Conservation (phyloP, 2,797 vertebrate species). For the Eulemur rubriventer region DNA sequence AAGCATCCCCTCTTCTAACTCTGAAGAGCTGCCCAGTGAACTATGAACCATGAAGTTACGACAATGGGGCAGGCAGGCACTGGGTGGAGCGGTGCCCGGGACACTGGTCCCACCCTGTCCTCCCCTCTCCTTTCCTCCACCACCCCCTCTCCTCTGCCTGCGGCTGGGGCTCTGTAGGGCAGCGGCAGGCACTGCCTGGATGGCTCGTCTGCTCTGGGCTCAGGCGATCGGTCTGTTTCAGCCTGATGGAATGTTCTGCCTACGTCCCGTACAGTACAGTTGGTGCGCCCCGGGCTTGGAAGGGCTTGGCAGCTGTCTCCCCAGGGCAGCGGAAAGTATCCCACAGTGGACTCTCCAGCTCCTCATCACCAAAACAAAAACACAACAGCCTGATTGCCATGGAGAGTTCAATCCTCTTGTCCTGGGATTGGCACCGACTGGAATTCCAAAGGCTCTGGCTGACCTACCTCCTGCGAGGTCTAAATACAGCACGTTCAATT, state of each 20-base stretch:
- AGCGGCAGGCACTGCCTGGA: not conserved
- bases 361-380: conserved; percentile 76
- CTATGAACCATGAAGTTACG: not conserved
- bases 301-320: conserved; percentile 59
- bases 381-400: conserved; percentile 78
- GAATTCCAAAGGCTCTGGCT: conserved; percentile 72
- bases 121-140: not conserved
- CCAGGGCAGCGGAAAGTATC: conserved; percentile 57
- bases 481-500: conserved; percentile 39
- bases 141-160: not conserved
- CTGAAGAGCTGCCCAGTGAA: not conserved
- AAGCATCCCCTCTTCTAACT: not conserved
- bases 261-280: not conserved
- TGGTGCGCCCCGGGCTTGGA: not conserved
- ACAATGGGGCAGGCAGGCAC: not conserved
- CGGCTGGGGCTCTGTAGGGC: not conserved
- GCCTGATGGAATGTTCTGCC: not conserved
- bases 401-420: conserved; percentile 78
- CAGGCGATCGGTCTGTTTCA: not conserved
- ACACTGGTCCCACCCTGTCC: not conserved
- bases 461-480: conserved; percentile 55
- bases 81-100: not conserved
- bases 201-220: not conserved
- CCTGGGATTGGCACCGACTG: conserved; percentile 67
- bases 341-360: conserved; percentile 56